Percentiles rank a stretch among this genome's conserved stretches.
These are phyloP conservation scores for Lypha dubia DNA, from an alignment of 2,888 invertebrate genomes.

Conservation along the genomic window DNA sequence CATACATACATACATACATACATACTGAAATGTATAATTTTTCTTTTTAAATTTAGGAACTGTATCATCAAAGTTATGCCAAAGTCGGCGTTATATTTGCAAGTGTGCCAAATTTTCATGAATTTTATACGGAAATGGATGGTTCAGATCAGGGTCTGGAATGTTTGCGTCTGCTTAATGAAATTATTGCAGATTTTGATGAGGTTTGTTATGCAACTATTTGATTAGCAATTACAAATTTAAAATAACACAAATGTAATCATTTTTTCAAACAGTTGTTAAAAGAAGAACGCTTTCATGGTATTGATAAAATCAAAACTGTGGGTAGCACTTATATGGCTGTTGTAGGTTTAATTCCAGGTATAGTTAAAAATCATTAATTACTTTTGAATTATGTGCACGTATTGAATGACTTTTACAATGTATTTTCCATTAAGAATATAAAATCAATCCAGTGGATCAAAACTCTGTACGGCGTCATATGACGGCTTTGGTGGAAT, in stretches of 20 bases:
- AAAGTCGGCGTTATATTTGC: constrained; percentile 96
- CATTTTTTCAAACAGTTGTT: constrained; percentile 85
- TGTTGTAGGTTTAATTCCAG: constrained; percentile 94
- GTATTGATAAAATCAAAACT: constrained; percentile 96
- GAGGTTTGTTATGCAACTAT: constrained; percentile 85
- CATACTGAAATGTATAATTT: neutral
- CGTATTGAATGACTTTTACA: neutral
- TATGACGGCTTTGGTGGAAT: constrained; percentile 93
- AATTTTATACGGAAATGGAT: constrained; percentile 96
- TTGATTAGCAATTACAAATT: neutral
- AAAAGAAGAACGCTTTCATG: constrained; percentile 92
- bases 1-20: neutral
- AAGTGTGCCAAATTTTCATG: constrained; percentile 96
- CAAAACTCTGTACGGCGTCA: constrained; percentile 87
- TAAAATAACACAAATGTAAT: too few relatives aligned
- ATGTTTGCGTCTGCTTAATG: constrained; percentile 93
- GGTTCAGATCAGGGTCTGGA: constrained; percentile 96
- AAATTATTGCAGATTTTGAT: constrained; percentile 97
- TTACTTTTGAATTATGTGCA: constrained; percentile 85
- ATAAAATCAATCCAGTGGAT: constrained; percentile 84
- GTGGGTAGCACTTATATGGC: constrained; percentile 97
- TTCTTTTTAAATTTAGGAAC: constrained; percentile 87
- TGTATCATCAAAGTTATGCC: constrained; percentile 96
- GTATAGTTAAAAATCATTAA: constrained; percentile 81
- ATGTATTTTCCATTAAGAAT: constrained; percentile 75